Evolutionary conservation across 1,140 invertebrate genomes (phyloP), one percentile per base, ranked within the genome.

Genomic region (Scaptomyza pallida): DNA sequence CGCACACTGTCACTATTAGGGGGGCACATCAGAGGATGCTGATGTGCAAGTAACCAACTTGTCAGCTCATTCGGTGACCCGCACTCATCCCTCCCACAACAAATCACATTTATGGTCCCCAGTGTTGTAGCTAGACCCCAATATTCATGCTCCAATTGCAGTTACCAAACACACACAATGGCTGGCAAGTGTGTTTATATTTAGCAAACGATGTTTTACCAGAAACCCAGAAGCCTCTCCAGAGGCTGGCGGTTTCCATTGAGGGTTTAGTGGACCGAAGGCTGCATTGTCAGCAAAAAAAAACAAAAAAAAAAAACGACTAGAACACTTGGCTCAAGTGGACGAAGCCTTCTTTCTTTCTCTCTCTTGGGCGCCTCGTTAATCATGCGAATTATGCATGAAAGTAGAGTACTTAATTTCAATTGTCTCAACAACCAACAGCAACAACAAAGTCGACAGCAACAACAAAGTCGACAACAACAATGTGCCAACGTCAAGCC

Each of bases 381-480:
- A 88, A 88, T 88, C 82, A 88, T 88, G 78, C 75, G 82, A 88
- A 88, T 88, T 88, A 88, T 88, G 82, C 78, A 88, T 88, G 82
- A 78, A 89, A 88, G 83, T 89, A 72, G 82, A 89, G 83, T 88
- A 78, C 82, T 88, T 88, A 88, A 88, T 88, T 88, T 88, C 82
- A 86, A 86, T 86, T 82, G 82, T 86, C 82, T 86, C 80, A 86
- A 86, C 82, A 83, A 83, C 33, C 50, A 57, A 52, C 43, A 56
- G 26, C 41, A 30, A 48, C 50, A 15, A 33, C 26, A n/a, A n/a
- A n/a, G n/a, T n/a, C 50, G 51, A 52, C 43, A 56, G 26, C 41
- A 30, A 48, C 50, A 15, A 33, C 26, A n/a, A n/a, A n/a, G n/a
- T n/a, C n/a, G n/a, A n/a, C n/a, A 45, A 44, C 17, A 30, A 50